Base-by-base conservation (phyloP, 2,113 vertebrate species). In the Boulengeromyrus knoepffleri region DNA sequence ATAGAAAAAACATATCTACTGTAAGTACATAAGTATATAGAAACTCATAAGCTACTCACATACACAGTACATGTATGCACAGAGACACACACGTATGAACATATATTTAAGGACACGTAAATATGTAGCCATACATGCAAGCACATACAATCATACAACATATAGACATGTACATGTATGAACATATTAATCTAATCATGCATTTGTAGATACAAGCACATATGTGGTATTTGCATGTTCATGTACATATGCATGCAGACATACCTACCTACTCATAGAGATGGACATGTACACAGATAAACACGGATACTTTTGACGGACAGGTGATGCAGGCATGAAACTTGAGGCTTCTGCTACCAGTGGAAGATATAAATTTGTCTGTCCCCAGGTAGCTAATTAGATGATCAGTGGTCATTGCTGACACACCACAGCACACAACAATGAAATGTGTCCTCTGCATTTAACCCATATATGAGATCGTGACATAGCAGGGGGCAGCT, bases 71-170 rank as follows among this genome's bases (percentile, higher is more conserved):
- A 52, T 13, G 88, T 10, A 39, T 45, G 83, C 27, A 27, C 21
- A 77, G 9, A 45, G n/a, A 39, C 88, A 88, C 17, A 88, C 42
- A 62, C n/a, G 27, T 53, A 70, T n/a, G 84, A 8, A 70, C 83
- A 62, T 27, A 83, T 66, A 31, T 66, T 10, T 66, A 66, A 66
- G 24, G 7, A 56, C 45, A 89, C 45, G 39, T 24, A 89, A 7
- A 19, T 39, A 85, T 24, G 58, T 36, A 39, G 42, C 58, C 86
- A 83, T 50, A 58, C 39, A 80, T 74, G 31, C 86, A 88, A n/a
- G 86, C 89, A 89, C 70, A 89, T n/a, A 77, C 88, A 62, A 62
- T 17, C 87, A 53, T 56, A 15, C 56, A 58, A 31, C 88, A 49
- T 19, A 62, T 31, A 47, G n/a, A 17, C 42, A 45, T 21, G 39